A percentile compares a stretch with the other conserved stretches of the same genome.
These are phyloP conservation scores for Zygothrica quintamaculata DNA, from an alignment of 2,888 invertebrate genomes.

Conservation along the genomic window DNA sequence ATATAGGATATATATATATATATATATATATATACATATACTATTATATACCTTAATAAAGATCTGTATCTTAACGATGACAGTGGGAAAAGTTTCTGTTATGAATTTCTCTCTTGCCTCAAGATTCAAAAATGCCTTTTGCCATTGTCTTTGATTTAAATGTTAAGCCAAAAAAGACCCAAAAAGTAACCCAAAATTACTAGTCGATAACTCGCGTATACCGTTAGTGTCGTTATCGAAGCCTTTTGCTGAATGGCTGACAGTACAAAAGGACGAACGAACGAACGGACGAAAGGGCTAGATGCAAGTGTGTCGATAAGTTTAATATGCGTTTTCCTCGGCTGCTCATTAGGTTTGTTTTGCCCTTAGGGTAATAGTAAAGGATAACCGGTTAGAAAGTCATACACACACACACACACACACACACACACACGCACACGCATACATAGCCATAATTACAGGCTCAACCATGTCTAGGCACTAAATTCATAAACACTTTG, in stretches of 20 bases:
- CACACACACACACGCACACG: conserved; percentile 41
- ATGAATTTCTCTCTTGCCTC: conserved; percentile 29
- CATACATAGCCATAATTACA: conserved; percentile 64
- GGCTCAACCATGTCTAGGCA: conserved; percentile 40
- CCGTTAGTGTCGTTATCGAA: conserved; percentile 62
- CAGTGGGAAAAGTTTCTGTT: conserved; percentile 67
- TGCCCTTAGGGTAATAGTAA: conserved; percentile 39
- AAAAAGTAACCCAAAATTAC: conserved; percentile 48
- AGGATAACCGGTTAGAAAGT: conserved; percentile 50
- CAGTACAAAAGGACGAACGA: conserved; percentile 48
- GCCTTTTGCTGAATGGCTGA: conserved; percentile 60
- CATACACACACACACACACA: conserved; percentile 36
- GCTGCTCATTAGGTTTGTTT: conserved; percentile 75
- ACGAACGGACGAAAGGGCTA: conserved; percentile 33
- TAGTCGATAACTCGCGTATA: conserved; percentile 26
- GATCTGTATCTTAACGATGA: conserved; percentile 81
- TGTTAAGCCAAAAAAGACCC: conserved; percentile 56
- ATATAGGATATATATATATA: too few relatives aligned
- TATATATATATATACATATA: too few relatives aligned
- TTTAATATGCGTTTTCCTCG: conserved; percentile 78
- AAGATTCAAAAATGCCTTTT: conserved; percentile 33
- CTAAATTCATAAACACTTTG: conserved; percentile 81
- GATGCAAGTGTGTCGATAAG: conserved; percentile 76
- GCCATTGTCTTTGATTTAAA: conserved; percentile 72
- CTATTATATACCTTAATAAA: conserved; percentile 81